Evolutionary conservation across 2,113 vertebrate genomes (phyloP).

Genomic region (Genyomyrus donnyi): DNA sequence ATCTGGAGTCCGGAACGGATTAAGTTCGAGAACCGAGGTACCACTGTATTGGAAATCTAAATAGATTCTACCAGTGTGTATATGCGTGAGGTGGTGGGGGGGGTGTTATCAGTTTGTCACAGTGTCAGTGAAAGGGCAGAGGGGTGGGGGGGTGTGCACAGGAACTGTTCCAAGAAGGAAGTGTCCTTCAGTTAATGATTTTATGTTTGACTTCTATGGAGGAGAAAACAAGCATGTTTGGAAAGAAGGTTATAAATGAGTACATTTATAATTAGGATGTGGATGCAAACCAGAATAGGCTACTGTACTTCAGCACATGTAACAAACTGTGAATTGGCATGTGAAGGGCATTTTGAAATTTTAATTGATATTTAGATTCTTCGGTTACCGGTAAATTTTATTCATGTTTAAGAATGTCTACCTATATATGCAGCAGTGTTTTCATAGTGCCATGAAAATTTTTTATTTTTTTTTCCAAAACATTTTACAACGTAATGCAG

Average conservation of each 20-base stretch:
- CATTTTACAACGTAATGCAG: neutral
- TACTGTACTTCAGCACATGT: neutral
- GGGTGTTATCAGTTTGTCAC: too few species aligned
- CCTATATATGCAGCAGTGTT: neutral
- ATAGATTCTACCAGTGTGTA: too few species aligned
- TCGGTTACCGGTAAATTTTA: neutral
- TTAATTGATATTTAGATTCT: neutral
- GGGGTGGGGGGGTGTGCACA: too few species aligned
- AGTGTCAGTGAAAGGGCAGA: too few species aligned
- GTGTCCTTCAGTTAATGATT: neutral
- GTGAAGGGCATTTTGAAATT: neutral
- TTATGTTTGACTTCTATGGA: neutral
- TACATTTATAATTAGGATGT: neutral
- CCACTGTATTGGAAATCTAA: too few species aligned
- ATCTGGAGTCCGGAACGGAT: too few species aligned
- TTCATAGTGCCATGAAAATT: neutral
- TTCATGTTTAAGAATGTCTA: neutral
- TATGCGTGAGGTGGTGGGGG: too few species aligned
- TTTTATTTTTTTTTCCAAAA: neutral
- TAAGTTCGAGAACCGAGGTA: too few species aligned
- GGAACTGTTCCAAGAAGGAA: neutral
- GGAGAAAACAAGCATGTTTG: neutral
- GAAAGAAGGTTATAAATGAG: neutral
- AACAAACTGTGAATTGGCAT: neutral
- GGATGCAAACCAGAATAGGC: neutral